phyloP scores from a whole-genome alignment of 1,140 invertebrate genomes.

The Hyposmocoma kahamanoa region DNA sequence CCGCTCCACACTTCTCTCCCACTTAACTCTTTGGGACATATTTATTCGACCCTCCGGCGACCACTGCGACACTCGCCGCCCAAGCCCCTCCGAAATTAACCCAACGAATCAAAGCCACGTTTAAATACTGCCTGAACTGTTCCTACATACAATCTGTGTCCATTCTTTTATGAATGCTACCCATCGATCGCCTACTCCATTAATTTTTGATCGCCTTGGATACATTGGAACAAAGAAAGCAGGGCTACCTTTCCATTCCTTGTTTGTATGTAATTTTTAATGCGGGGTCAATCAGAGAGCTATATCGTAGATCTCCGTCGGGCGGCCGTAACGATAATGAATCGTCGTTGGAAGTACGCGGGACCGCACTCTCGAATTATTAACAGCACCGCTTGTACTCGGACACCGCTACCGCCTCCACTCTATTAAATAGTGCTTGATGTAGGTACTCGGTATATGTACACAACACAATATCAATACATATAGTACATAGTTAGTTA shows the following conservation, averaged over 20 bases:
- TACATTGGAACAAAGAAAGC: conserved; percentile 58
- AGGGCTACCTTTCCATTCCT: conserved; percentile 45
- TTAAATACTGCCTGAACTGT: conserved; percentile 39
- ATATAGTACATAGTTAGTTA: conserved; percentile 8
- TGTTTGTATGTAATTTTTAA: conserved; percentile 73
- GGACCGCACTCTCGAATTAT: conserved; percentile 63
- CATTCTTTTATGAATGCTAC: conserved; percentile 35
- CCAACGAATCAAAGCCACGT: conserved; percentile 59
- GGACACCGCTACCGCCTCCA: conserved; percentile 29
- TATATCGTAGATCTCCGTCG: conserved; percentile 64
- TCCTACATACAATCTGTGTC: conserved; percentile 33
- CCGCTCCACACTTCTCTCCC: conserved; percentile 62
- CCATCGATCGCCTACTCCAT: conserved; percentile 46
- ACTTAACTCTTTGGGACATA: conserved; percentile 74
- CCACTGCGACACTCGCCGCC: conserved; percentile 41
- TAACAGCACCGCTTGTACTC: conserved; percentile 40
- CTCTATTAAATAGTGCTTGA: conserved; percentile 23
- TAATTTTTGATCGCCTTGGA: conserved; percentile 54
- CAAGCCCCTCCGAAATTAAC: conserved; percentile 57
- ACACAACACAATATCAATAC: no score
- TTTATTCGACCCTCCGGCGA: conserved; percentile 72
- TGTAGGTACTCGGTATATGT: neutral
- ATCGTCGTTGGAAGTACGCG: conserved; percentile 56
- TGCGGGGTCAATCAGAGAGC: conserved; percentile 71
- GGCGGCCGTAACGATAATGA: conserved; percentile 67